Evolutionary conservation across 2,888 invertebrate species (phyloP).

Genomic region (Platynereis dumerilii): DNA sequence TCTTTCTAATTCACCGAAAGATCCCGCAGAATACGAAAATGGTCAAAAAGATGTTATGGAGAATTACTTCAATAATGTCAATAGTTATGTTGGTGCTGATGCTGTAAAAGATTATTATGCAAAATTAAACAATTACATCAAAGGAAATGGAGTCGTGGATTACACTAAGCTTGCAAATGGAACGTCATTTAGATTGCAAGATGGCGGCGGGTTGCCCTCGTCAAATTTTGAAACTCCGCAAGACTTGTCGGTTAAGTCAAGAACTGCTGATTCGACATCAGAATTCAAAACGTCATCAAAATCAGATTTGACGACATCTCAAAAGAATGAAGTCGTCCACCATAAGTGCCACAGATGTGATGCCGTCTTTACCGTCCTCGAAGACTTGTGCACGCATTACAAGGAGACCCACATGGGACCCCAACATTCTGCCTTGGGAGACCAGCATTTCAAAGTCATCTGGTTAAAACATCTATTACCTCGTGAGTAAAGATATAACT

Average conservation of each 20-base stretch:
- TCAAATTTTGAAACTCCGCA: too few relatives aligned
- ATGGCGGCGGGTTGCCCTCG: too few relatives aligned
- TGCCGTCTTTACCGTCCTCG: not conserved
- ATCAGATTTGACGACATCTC: too few relatives aligned
- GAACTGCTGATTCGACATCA: not conserved
- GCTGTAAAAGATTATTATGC: not conserved
- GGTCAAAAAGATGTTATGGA: not conserved
- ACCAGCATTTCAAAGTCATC: conserved; percentile 19
- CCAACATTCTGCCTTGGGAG: conserved; percentile 1
- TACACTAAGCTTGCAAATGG: too few relatives aligned
- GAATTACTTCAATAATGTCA: not conserved
- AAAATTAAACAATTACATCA: too few relatives aligned
- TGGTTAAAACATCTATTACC: conserved; percentile 21
- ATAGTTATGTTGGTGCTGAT: not conserved
- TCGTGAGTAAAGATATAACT: conserved; percentile 15
- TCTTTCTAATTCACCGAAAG: not conserved
- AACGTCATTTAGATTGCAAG: too few relatives aligned
- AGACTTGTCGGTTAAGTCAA: too few relatives aligned
- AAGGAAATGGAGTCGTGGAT: too few relatives aligned
- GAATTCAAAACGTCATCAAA: not conserved
- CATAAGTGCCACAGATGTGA: conserved; percentile 13
- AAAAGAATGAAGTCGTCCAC: not conserved
- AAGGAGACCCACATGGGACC: conserved; percentile 15
- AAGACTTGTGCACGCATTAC: conserved; percentile 22
- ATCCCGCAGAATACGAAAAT: not conserved